A percentile compares a stretch with the other conserved stretches of the same genome.
Conservation (phyloP, 2,888 invertebrate species). For the Hedychridium roseum region DNA sequence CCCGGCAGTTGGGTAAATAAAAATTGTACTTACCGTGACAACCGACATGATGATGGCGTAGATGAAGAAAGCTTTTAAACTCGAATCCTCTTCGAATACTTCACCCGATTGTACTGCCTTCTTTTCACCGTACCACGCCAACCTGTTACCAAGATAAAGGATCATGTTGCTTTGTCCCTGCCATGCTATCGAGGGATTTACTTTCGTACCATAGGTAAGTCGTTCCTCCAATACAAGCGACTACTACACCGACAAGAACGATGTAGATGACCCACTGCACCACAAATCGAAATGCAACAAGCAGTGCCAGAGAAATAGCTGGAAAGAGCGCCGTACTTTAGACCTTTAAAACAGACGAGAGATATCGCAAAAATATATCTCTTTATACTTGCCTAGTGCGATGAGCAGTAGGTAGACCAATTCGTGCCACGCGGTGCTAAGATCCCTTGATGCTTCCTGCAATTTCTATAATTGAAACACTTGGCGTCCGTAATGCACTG, state of each 20-base stretch:
- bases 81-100: constrained; percentile 49
- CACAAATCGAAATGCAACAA: constrained; percentile 68
- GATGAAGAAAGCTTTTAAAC: constrained; percentile 63
- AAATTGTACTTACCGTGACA: constrained; percentile 63
- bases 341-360: too few species aligned
- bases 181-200: too few species aligned
- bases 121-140: constrained; percentile 61
- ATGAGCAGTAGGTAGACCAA: constrained; percentile 69
- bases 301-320: constrained; percentile 68
- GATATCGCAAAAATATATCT: too few species aligned
- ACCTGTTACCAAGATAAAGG: constrained; percentile 50
- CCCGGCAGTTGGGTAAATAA: not conserved
- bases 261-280: constrained; percentile 72
- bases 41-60: constrained; percentile 71
- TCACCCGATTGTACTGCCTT: constrained; percentile 38
- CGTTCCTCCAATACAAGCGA: constrained; percentile 67
- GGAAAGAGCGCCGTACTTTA: too few species aligned
- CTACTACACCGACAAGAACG: constrained; percentile 66
- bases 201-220: constrained; percentile 73
- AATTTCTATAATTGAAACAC: constrained; percentile 49
- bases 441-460: constrained; percentile 70
- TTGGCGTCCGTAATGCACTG: too few species aligned
- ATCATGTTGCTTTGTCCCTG: too few species aligned
- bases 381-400: constrained; percentile 68
- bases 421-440: constrained; percentile 69